A percentile compares a stretch with the other conserved stretches of the same genome.
Conservation (phyloP, 2,797 vertebrate genomes). For the Coracias cyanogaster region DNA sequence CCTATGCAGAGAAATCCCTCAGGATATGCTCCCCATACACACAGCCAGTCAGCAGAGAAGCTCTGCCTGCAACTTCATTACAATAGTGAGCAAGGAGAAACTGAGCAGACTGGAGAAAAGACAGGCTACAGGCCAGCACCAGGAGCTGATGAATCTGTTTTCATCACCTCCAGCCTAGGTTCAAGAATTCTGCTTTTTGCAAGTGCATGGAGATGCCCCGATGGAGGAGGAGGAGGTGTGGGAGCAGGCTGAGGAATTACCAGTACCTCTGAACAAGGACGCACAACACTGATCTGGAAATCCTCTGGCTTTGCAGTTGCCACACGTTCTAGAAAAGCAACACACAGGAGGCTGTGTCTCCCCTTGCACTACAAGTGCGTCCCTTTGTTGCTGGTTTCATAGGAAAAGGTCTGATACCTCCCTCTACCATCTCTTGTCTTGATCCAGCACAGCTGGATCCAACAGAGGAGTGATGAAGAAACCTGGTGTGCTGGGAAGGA, state of each 20-base stretch:
- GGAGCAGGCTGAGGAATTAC: neutral
- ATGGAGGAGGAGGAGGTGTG: neutral
- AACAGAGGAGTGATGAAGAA: neutral
- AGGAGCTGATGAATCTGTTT: neutral
- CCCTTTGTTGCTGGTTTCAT: neutral
- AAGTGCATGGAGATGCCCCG: neutral
- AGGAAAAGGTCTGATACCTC: neutral
- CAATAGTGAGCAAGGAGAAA: neutral
- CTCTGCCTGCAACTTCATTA: neutral
- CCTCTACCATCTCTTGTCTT: neutral
- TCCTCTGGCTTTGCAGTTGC: neutral
- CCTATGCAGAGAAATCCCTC: neutral
- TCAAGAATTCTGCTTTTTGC: neutral
- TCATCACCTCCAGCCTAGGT: neutral
- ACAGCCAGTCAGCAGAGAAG: neutral
- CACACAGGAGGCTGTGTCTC: neutral
- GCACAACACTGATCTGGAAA: neutral
- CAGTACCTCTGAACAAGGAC: neutral
- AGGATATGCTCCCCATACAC: too few species aligned
- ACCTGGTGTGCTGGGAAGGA: neutral
- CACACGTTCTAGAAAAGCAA: neutral
- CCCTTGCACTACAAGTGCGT: neutral
- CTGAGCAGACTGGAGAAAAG: fast-evolving
- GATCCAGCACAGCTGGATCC: constrained; percentile 18
- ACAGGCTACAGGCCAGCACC: fast-evolving